These are phyloP conservation scores for Prorops nasuta DNA, from an alignment of 1,140 invertebrate genomes.

Conservation along the genomic window DNA sequence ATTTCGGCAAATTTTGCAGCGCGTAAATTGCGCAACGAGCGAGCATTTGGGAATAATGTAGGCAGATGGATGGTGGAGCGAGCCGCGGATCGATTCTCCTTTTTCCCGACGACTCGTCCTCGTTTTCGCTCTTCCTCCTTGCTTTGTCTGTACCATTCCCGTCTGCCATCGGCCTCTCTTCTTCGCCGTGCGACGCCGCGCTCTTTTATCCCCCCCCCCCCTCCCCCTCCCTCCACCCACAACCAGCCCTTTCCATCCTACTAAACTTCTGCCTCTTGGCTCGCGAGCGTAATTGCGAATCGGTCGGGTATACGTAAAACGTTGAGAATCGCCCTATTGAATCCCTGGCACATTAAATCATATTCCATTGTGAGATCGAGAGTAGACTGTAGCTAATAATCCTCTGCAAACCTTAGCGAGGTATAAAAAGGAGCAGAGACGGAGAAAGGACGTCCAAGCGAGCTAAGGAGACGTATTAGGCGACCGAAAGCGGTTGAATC, in stretches of 20 bases:
- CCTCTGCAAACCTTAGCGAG: not conserved
- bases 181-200: no score
- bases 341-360: slow-evolving; percentile 28
- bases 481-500: slow-evolving; percentile 17
- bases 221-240: no score
- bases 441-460: not conserved
- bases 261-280: no score
- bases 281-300: slow-evolving; percentile 18
- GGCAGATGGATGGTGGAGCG: slow-evolving; percentile 21
- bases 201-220: no score
- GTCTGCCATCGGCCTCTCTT: not conserved
- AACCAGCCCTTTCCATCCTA: not conserved
- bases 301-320: slow-evolving; percentile 23
- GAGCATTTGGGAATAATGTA: slow-evolving; percentile 22
- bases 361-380: slow-evolving; percentile 31
- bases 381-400: slow-evolving; percentile 22
- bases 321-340: slow-evolving; percentile 20
- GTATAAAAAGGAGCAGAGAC: not conserved
- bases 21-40: slow-evolving; percentile 22
- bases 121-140: slow-evolving; percentile 7
- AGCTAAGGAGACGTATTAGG: slow-evolving; percentile 19
- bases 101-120: not conserved
- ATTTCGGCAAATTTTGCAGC: not conserved
- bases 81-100: slow-evolving; percentile 24
- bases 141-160: not conserved